phyloP scores from a whole-genome alignment of 2,113 vertebrate species.

The Pleuronectes platessa region DNA sequence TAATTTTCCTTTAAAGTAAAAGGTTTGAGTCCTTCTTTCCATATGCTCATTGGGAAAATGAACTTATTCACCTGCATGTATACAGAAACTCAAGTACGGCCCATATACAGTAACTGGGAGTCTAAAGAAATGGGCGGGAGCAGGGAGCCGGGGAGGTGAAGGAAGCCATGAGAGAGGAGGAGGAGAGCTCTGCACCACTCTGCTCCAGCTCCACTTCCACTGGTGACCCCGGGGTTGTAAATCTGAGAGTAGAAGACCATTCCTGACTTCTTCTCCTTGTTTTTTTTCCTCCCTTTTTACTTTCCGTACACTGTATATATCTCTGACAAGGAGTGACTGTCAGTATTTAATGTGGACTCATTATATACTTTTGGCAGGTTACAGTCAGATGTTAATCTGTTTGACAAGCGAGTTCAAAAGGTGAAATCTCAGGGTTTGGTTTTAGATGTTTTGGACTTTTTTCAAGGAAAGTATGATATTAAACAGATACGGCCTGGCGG shows the following conservation, averaged over 20 bases:
- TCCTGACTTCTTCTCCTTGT: slow-evolving; percentile 7
- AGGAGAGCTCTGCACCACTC: slow-evolving; percentile 69
- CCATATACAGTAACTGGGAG: slow-evolving; percentile 60
- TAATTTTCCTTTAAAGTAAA: slow-evolving; percentile 2
- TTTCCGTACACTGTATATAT: slow-evolving; percentile 11
- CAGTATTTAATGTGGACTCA: slow-evolving; percentile 26
- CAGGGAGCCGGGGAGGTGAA: not conserved
- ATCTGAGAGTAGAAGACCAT: slow-evolving; percentile 57
- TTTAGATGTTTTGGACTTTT: slow-evolving; percentile 47
- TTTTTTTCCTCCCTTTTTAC: not conserved
- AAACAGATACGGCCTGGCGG: slow-evolving; percentile 23
- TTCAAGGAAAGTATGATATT: slow-evolving; percentile 14
- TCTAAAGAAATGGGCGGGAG: not conserved
- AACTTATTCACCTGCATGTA: slow-evolving; percentile 50
- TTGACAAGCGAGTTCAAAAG: slow-evolving; percentile 35
- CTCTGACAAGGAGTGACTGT: slow-evolving; percentile 24
- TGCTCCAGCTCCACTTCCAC: slow-evolving; percentile 69
- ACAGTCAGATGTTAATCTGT: slow-evolving; percentile 31
- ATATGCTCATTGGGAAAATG: slow-evolving; percentile 30
- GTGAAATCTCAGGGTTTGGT: slow-evolving; percentile 20
- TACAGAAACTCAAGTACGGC: slow-evolving; percentile 55
- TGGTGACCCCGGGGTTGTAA: slow-evolving; percentile 67
- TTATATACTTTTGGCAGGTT: slow-evolving; percentile 39
- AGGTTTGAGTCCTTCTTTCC: slow-evolving; percentile 43
- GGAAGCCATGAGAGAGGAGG: slow-evolving; percentile 27